These are phyloP conservation scores for Thecocarcelia acutangulata DNA, from an alignment of 2,888 invertebrate genomes.

Conservation along the genomic window DNA sequence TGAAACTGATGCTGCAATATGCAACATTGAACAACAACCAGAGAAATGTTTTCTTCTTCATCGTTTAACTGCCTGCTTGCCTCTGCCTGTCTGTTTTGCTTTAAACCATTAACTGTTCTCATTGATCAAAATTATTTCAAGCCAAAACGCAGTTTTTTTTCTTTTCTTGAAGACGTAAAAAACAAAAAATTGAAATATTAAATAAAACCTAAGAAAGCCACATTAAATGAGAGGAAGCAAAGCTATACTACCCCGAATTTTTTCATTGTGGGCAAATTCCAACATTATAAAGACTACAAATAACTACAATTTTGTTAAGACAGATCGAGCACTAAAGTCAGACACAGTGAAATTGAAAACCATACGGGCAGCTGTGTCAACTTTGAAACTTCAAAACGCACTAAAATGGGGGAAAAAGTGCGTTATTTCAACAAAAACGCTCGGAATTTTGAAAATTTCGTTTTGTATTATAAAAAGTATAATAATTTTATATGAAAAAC, in stretches of 20 bases:
- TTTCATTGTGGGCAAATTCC: slow-evolving; percentile 58
- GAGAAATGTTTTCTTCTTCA: slow-evolving; percentile 7
- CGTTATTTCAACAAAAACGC: too few species aligned
- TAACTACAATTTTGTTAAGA: slow-evolving; percentile 67
- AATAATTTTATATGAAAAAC: too few species aligned
- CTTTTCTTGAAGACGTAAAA: slow-evolving; percentile 13
- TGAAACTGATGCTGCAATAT: not conserved
- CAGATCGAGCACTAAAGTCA: slow-evolving; percentile 41
- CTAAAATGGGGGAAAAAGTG: too few species aligned
- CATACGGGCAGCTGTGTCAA: too few species aligned
- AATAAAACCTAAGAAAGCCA: slow-evolving; percentile 20
- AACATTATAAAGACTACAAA: slow-evolving; percentile 62
- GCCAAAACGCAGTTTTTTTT: slow-evolving; percentile 38
- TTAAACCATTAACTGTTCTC: slow-evolving; percentile 1
- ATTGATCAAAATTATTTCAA: slow-evolving; percentile 34
- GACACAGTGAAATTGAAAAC: slow-evolving; percentile 29
- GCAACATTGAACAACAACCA: slow-evolving; percentile 12
- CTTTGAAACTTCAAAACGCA: too few species aligned
- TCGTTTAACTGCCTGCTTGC: not conserved
- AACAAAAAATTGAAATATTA: slow-evolving; percentile 13
- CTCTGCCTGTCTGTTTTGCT: slow-evolving; percentile 4
- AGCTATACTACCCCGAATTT: slow-evolving; percentile 19
- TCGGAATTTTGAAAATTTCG: too few species aligned
- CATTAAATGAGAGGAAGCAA: not conserved
- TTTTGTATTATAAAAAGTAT: too few species aligned